A percentile compares a stretch with the other conserved stretches of the same genome.
These are phyloP conservation scores for Scaptomyza parva DNA, from an alignment of 2,888 invertebrate genomes.

Conservation along the genomic window DNA sequence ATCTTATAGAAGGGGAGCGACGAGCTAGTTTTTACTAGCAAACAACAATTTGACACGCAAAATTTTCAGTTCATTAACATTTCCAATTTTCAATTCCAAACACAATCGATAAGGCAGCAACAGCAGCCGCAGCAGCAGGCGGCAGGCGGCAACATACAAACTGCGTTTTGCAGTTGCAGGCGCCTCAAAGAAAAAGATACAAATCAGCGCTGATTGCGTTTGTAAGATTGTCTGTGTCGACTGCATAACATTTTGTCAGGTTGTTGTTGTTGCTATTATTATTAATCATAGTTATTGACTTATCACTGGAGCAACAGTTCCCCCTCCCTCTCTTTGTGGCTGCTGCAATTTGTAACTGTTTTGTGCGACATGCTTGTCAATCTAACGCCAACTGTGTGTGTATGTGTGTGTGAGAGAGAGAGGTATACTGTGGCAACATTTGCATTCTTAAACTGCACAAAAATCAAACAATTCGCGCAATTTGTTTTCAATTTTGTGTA, in stretches of 20 bases:
- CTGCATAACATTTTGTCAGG: slow-evolving; percentile 29
- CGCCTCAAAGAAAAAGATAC: slow-evolving; percentile 37
- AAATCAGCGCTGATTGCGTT: slow-evolving; percentile 57
- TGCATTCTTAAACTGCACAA: slow-evolving; percentile 53
- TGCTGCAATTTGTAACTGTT: slow-evolving; percentile 60
- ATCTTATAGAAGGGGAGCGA: slow-evolving; percentile 30
- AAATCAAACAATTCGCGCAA: slow-evolving; percentile 65
- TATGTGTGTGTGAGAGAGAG: slow-evolving; percentile 15
- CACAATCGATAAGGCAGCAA: slow-evolving; percentile 54
- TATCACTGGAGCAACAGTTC: slow-evolving; percentile 69
- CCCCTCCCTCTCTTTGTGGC: slow-evolving; percentile 64
- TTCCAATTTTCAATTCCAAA: slow-evolving; percentile 60
- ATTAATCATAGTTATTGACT: slow-evolving; percentile 75
- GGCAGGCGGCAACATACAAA: too few species aligned
- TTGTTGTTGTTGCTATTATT: slow-evolving; percentile 33
- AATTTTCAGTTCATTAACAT: slow-evolving; percentile 80
- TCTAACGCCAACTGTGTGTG: slow-evolving; percentile 25
- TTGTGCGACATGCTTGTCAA: slow-evolving; percentile 57
- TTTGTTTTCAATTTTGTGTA: slow-evolving; percentile 66
- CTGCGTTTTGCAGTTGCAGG: too few species aligned
- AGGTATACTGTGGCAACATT: slow-evolving; percentile 48
- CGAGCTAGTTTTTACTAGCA: slow-evolving; percentile 16
- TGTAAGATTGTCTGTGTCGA: slow-evolving; percentile 24
- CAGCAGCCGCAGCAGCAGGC: too few species aligned
- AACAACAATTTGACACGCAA: slow-evolving; percentile 70